Percentiles rank a stretch among this genome's conserved stretches.
Evolutionary conservation across 2,888 invertebrate species (phyloP).

Genomic region (Ochlodes sylvanus): DNA sequence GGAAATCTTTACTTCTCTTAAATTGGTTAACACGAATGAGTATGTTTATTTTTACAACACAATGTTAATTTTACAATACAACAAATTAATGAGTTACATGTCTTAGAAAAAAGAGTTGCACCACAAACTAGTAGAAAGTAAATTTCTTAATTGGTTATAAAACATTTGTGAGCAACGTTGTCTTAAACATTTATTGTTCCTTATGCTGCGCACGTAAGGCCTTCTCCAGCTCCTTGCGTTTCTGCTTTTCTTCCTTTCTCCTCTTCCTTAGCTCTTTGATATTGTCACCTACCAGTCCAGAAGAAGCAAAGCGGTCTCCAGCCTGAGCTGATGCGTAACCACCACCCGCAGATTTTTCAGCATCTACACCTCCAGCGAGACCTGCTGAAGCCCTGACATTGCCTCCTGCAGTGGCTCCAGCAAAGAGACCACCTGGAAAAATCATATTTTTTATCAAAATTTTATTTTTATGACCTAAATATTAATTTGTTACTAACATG

Average conservation of each 20-base stretch:
- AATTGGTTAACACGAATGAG: not conserved
- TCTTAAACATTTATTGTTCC: conserved; percentile 11
- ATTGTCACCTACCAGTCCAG: conserved; percentile 70
- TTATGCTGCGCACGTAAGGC: conserved; percentile 36
- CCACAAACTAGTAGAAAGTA: not conserved
- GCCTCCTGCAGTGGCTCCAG: conserved; percentile 86
- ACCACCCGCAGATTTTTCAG: conserved; percentile 64
- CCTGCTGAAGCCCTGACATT: conserved; percentile 80
- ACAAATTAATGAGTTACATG: not conserved
- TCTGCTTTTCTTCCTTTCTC: conserved; percentile 62
- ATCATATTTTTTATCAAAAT: conserved; percentile 2
- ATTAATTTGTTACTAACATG: not conserved
- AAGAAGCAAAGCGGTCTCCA: conserved; percentile 62
- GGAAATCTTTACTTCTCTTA: not conserved
- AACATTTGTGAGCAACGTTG: not conserved
- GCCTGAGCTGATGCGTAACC: conserved; percentile 73
- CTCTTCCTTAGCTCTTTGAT: conserved; percentile 51
- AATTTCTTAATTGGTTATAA: not conserved
- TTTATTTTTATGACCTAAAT: too few relatives aligned
- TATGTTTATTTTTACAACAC: not conserved
- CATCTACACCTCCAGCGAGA: conserved; percentile 75
- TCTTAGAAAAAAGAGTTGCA: conserved; percentile 12
- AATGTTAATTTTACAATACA: not conserved
- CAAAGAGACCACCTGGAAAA: conserved; percentile 81
- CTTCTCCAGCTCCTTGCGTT: conserved; percentile 47